These are phyloP conservation scores for Athrips mouffetella DNA, from an alignment of 2,888 invertebrate genomes.

Conservation along the genomic window DNA sequence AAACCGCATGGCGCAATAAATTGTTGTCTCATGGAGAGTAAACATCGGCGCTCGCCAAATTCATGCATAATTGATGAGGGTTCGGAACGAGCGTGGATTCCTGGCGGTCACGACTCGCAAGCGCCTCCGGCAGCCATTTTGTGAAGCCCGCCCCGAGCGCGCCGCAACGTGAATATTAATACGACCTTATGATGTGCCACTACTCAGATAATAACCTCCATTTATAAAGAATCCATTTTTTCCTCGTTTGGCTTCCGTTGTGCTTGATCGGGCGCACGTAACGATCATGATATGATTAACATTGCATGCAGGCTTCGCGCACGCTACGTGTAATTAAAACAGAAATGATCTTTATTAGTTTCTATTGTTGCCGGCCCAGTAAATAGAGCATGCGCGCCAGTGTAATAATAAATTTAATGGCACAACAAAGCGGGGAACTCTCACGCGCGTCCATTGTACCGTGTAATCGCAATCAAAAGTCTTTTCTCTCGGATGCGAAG, in stretches of 20 bases:
- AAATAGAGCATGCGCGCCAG: conserved; percentile 66
- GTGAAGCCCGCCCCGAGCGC: conserved; percentile 62
- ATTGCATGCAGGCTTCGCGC: conserved; percentile 53
- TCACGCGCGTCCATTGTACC: conserved; percentile 65
- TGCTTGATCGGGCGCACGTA: conserved; percentile 48
- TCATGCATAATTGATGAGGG: conserved; percentile 78
- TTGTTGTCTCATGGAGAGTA: conserved; percentile 73
- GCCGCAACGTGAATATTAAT: conserved; percentile 65
- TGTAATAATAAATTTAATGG: conserved; percentile 64
- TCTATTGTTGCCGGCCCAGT: conserved; percentile 65
- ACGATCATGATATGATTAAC: conserved; percentile 52
- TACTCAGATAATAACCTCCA: conserved; percentile 42
- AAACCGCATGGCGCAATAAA: conserved; percentile 75
- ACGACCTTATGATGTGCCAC: conserved; percentile 51
- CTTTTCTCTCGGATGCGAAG: conserved; percentile 55
- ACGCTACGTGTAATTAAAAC: conserved; percentile 63
- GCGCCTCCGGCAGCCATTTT: conserved; percentile 73
- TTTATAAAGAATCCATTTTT: conserved; percentile 39
- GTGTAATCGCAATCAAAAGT: conserved; percentile 64
- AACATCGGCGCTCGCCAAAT: conserved; percentile 74
- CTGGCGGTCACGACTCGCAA: conserved; percentile 68
- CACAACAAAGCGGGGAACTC: conserved; percentile 59
- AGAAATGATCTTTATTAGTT: conserved; percentile 66
- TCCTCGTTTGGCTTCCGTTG: conserved; percentile 46
- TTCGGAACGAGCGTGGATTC: conserved; percentile 69